Base-by-base conservation (phyloP, 2,888 invertebrate genomes). In the Xylota segnis region DNA sequence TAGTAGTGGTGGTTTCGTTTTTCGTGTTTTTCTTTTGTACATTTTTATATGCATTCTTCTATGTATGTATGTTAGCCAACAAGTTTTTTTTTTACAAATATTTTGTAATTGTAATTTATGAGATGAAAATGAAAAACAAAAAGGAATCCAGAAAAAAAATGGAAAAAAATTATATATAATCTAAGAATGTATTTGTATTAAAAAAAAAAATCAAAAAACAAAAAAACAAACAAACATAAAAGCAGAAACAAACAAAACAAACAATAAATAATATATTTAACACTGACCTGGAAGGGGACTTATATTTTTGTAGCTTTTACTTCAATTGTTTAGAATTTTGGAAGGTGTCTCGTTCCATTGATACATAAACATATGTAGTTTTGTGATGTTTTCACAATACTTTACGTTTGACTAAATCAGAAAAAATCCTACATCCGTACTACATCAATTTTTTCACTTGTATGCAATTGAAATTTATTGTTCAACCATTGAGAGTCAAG, bases 61-160 rank as follows among this genome's bases (percentile, higher is more conserved):
- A 75, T 84, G 79, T 75, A 75, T 84, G 79, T 75, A 79, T 86
- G 84, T 86, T 86, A 81, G 75, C 76, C 84, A 86, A 83, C 66
- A 77, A 14, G 10, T 40, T 71, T 82, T 82, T 23, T n/a, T 83
- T 77, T 82, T 86, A 86, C 84, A 86, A 86, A 87, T 68, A 72
- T 83, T 82, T 86, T 86, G 86, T 86, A 84, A 84, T 71, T 82
- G 71, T 81, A 82, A 86, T 81, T 84, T 76, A 84, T 81, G 32
- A 63, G 23, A 79, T 56, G 34, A 47, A 61, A 59, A 83, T 29
- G 16, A 37, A 68, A 74, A 23, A 43, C 23, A 71, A 61, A 68
- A 65, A 52, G 4, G 14, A 70, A 77, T 68, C 56, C 47, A n/a
- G 37, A 68, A 68, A 66, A 77, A 77, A 79, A 23, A 47, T 14